Conservation (phyloP, 2,797 vertebrate species). For the Ptychadena robeensis region DNA sequence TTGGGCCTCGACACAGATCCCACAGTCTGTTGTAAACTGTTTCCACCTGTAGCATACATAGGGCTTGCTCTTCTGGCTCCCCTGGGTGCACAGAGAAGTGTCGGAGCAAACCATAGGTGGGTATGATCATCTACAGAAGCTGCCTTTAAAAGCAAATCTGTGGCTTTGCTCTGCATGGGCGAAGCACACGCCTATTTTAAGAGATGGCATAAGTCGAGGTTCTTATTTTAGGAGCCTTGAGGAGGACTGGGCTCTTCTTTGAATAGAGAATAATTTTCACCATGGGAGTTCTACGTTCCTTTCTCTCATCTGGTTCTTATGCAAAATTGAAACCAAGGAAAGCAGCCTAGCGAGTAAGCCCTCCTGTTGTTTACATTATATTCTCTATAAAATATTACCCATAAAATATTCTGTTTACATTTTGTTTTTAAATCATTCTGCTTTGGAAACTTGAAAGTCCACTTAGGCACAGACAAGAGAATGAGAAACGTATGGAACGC, state of each 20-base stretch:
- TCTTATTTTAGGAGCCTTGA: not conserved
- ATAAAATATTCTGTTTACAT: slow-evolving; percentile 1
- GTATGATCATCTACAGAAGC: not conserved
- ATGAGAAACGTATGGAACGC: not conserved
- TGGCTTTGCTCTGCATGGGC: not conserved
- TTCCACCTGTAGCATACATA: not conserved
- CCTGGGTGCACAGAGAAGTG: not conserved
- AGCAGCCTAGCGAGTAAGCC: not conserved
- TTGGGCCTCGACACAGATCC: no score
- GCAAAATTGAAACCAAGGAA: not conserved
- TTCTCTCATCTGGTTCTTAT: not conserved
- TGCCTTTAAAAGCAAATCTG: not conserved
- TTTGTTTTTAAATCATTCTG: not conserved
- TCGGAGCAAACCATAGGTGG: not conserved
- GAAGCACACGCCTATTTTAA: not conserved
- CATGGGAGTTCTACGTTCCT: not conserved
- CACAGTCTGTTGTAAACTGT: no score
- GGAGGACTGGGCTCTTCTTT: not conserved
- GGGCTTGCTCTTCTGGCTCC: not conserved
- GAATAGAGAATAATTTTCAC: not conserved
- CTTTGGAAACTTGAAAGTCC: not conserved
- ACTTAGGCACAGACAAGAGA: not conserved
- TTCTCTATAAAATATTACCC: not conserved
- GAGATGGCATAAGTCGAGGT: not conserved
- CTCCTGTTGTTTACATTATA: not conserved